Conservation (phyloP, 2,888 invertebrate species). For the Argynnis bischoffii region DNA sequence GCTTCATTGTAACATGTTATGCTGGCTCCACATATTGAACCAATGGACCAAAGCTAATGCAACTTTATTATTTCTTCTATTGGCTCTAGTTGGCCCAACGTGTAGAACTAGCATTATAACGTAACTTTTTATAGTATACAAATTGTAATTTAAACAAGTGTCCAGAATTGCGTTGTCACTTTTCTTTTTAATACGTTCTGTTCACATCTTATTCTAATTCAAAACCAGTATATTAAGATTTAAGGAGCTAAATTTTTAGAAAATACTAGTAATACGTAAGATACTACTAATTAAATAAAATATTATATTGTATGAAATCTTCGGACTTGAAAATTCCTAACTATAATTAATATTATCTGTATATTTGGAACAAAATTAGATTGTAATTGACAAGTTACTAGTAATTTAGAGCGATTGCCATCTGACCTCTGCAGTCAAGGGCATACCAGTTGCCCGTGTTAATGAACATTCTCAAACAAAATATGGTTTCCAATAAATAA, state of each 20-base stretch:
- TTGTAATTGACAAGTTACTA: constrained; percentile 6
- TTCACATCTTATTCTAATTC: neutral
- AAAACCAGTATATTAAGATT: too few species aligned
- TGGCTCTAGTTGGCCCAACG: constrained; percentile 15
- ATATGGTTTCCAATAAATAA: constrained; percentile 5
- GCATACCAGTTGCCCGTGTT: constrained; percentile 9
- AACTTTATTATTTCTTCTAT: neutral
- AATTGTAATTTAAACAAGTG: constrained; percentile 34
- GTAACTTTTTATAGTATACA: constrained; percentile 18
- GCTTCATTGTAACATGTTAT: constrained; percentile 40
- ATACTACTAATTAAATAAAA: too few species aligned
- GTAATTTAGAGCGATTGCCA: constrained; percentile 16
- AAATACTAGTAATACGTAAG: too few species aligned
- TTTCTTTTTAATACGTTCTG: constrained; percentile 14
- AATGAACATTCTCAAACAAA: constrained; percentile 11
- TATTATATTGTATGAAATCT: too few species aligned
- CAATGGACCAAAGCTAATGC: neutral
- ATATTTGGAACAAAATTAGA: constrained; percentile 1
- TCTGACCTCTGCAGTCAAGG: constrained; percentile 16
- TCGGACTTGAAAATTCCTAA: neutral
- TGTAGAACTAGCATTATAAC: neutral
- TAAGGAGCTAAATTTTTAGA: too few species aligned
- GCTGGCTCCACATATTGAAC: constrained; percentile 6
- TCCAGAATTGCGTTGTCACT: constrained; percentile 20
- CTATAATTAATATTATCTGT: neutral